These are phyloP conservation scores for Cheirogaleus major DNA, from an alignment of 2,797 vertebrate species.

Conservation along the genomic window DNA sequence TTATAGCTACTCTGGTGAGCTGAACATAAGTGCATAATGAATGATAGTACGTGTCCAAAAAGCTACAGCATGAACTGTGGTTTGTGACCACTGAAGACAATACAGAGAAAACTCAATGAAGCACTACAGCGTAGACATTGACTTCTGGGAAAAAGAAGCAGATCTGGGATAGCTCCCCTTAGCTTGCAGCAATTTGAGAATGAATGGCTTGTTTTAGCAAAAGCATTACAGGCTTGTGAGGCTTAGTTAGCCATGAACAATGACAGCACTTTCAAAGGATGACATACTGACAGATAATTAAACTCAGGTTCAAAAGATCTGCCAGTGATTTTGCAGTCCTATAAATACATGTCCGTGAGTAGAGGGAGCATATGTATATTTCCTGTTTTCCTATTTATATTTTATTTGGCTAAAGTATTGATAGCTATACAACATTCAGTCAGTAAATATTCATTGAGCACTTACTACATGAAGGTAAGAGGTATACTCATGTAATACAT, in stretches of 20 bases:
- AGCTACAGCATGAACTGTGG: background rate
- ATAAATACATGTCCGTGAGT: background rate
- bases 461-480: background rate
- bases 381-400: constrained; percentile 11
- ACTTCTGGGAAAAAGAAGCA: background rate
- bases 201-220: constrained; percentile 35
- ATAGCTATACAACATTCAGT: background rate
- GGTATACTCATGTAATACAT: background rate
- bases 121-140: background rate
- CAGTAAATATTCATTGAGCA: background rate
- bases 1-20: background rate
- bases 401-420: background rate
- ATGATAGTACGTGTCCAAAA: background rate
- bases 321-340: background rate
- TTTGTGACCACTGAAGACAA: background rate
- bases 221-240: background rate
- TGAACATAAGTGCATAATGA: background rate
- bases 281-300: background rate
- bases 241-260: constrained; percentile 5
- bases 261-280: constrained; percentile 1
- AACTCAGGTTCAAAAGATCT: constrained; percentile 31
- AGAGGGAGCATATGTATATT: background rate
- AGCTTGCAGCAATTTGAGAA: background rate
- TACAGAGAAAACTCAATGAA: background rate
- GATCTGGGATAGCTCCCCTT: background rate